These are phyloP conservation scores for Tachysurus vachellii DNA, from an alignment of 2,113 vertebrate species.

Conservation along the genomic window DNA sequence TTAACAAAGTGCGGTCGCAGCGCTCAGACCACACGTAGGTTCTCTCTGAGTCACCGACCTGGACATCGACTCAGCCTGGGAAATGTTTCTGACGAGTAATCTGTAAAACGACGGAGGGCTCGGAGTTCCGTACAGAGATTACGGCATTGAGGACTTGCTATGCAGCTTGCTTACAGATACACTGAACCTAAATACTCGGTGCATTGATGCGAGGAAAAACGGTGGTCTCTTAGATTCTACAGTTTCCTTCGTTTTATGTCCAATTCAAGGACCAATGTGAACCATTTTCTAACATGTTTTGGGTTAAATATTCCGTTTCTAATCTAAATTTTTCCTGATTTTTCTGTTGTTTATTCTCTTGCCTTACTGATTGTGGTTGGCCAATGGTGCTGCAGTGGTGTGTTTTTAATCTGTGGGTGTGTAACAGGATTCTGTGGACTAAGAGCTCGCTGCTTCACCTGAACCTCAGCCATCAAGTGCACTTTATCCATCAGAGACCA, in stretches of 20 bases:
- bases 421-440: slow-evolving; percentile 32
- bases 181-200: background rate
- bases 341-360: slow-evolving; percentile 30
- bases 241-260: background rate
- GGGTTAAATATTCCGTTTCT: background rate
- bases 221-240: background rate
- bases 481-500: slow-evolving; percentile 44
- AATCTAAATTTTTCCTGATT: background rate
- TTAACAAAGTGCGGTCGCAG: slow-evolving; percentile 62
- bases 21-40: slow-evolving; percentile 56
- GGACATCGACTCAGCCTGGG: background rate
- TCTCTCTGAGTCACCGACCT: background rate
- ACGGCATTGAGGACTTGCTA: background rate
- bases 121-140: background rate
- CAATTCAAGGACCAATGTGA: background rate
- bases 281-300: background rate
- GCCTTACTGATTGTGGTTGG: slow-evolving; percentile 47
- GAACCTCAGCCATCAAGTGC: slow-evolving; percentile 57
- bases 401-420: slow-evolving; percentile 15
- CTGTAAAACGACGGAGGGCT: background rate
- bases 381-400: slow-evolving; percentile 49
- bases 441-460: slow-evolving; percentile 37
- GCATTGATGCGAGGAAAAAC: background rate
- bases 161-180: background rate
- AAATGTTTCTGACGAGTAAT: background rate